phyloP scores from a whole-genome alignment of 1,140 invertebrate species.

The Monomorium pharaonis region DNA sequence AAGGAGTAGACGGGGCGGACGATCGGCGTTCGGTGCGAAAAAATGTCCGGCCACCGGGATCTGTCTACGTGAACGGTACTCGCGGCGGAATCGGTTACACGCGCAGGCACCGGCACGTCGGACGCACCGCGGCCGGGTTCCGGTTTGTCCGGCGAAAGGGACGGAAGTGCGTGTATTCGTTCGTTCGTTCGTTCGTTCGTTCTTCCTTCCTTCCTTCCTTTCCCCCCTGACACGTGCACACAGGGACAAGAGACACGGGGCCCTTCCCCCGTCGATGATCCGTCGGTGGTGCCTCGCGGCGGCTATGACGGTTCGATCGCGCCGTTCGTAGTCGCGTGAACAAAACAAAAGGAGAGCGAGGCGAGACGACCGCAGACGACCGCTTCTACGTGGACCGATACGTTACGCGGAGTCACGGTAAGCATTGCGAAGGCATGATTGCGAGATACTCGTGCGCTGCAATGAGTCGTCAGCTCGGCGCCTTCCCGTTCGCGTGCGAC shows the following conservation, averaged over 20 bases:
- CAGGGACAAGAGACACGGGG: background rate
- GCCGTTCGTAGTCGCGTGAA: constrained; percentile 46
- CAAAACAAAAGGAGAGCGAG: constrained; percentile 53
- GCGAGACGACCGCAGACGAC: too few relatives aligned
- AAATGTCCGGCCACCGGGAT: constrained; percentile 82
- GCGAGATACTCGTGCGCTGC: too few relatives aligned
- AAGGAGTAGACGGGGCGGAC: constrained; percentile 75
- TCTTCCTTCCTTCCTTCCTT: background rate
- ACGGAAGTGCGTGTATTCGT: background rate
- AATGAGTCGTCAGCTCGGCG: too few relatives aligned
- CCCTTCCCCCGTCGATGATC: background rate
- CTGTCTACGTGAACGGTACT: constrained; percentile 71
- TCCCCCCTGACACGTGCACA: constrained; percentile 62
- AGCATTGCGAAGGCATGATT: background rate
- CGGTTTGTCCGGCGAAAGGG: background rate
- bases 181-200: background rate
- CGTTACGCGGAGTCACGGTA: background rate
- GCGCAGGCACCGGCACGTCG: background rate
- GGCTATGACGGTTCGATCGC: constrained; percentile 56
- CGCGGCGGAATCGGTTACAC: background rate
- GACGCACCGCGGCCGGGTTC: too few relatives aligned
- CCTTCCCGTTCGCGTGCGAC: background rate
- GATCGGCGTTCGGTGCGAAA: constrained; percentile 76
- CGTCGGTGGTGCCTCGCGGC: background rate
- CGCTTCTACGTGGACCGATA: background rate